Conservation (phyloP, 1,140 invertebrate species). For the Xylocopa sonorina region DNA sequence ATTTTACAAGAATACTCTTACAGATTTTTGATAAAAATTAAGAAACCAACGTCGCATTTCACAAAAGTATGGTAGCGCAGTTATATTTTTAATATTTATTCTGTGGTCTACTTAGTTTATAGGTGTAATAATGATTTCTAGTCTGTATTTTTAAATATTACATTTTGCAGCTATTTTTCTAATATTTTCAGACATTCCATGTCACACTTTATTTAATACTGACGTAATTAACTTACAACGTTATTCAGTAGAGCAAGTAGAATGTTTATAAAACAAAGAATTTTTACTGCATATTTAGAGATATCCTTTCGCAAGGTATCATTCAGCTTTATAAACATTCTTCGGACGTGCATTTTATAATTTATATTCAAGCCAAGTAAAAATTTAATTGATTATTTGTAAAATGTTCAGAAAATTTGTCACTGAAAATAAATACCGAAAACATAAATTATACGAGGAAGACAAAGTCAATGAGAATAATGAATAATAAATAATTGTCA, state of each 20-base stretch:
- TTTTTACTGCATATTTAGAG: conserved; percentile 13
- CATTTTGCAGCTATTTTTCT: conserved; percentile 36
- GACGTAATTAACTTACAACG: neutral
- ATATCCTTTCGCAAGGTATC: neutral
- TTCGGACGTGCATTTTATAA: conserved; percentile 7
- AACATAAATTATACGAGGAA: conserved; percentile 15
- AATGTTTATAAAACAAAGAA: conserved; percentile 17
- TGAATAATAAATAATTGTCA: conserved; percentile 21
- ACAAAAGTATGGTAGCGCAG: neutral
- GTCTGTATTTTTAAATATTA: conserved; percentile 41
- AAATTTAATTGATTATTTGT: conserved; percentile 11
- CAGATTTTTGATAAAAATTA: conserved; percentile 6
- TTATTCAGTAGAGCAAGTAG: neutral
- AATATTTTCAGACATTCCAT: conserved; percentile 49
- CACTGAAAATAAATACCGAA: conserved; percentile 25
- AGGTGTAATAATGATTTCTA: conserved; percentile 50
- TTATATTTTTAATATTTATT: conserved; percentile 45
- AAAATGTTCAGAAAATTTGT: conserved; percentile 7
- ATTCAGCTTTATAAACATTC: conserved; percentile 24
- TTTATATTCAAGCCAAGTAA: conserved; percentile 3
- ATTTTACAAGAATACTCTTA: conserved; percentile 31
- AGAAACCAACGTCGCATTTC: conserved; percentile 21
- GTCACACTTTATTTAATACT: conserved; percentile 37
- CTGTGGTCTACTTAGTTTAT: conserved; percentile 34
- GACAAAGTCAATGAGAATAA: conserved; percentile 34